A percentile compares a stretch with the other conserved stretches of the same genome.
Evolutionary conservation across 2,888 invertebrate genomes (phyloP).

Genomic region (Drosophila infuscata): DNA sequence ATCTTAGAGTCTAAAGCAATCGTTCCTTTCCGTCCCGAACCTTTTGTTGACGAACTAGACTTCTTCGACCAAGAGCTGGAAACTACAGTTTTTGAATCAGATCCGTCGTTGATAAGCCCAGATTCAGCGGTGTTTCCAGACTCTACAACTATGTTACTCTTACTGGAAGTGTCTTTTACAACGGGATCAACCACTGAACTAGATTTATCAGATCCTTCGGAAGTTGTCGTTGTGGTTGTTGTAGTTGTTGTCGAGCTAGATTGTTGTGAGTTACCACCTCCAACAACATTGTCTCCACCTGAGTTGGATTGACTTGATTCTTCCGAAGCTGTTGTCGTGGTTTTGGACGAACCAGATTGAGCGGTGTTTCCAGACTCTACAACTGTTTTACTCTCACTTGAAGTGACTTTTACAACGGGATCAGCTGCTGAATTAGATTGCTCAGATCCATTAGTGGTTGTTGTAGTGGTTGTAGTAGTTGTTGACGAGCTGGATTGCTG

Average conservation of each 20-base stretch:
- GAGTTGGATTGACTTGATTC: not conserved
- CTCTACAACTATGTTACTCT: constrained; percentile 3
- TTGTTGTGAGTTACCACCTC: not conserved
- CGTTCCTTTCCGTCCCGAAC: not conserved
- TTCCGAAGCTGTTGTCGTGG: not conserved
- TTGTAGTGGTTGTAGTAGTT: constrained; percentile 19
- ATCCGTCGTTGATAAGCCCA: not conserved
- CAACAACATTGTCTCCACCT: not conserved
- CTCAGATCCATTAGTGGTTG: not conserved
- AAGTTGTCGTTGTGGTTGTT: not conserved
- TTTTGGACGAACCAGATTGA: not conserved
- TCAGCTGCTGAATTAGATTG: not conserved
- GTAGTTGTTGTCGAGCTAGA: not conserved
- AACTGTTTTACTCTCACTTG: not conserved
- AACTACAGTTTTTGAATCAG: not conserved
- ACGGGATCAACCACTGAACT: not conserved
- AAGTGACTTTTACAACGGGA: not conserved
- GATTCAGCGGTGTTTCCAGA: constrained; percentile 11
- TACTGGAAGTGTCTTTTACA: not conserved
- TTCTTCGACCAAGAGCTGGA: not conserved
- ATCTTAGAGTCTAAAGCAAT: not conserved
- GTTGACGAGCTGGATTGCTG: constrained; percentile 9
- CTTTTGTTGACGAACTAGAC: not conserved
- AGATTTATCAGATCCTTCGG: not conserved
- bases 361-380: constrained; percentile 1